These are phyloP conservation scores for Margarornis squamiger DNA, from an alignment of 2,797 vertebrate species.

Conservation along the genomic window DNA sequence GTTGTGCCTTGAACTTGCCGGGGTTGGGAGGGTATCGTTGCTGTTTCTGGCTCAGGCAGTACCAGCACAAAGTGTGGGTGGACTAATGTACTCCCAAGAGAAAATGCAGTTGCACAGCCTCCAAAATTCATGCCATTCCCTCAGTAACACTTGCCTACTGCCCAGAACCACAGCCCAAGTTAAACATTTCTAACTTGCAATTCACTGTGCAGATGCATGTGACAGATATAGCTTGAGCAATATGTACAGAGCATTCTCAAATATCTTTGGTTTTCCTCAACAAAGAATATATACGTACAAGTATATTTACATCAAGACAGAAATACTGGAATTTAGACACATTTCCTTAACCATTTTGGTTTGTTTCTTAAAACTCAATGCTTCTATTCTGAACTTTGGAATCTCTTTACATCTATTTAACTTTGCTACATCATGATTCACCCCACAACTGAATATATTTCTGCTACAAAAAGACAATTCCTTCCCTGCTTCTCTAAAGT, in stretches of 20 bases:
- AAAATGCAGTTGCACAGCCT: background rate
- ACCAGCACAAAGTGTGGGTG: background rate
- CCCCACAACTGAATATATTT: background rate
- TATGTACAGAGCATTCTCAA: background rate
- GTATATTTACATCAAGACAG: background rate
- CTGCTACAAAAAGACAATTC: background rate
- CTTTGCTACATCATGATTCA: background rate
- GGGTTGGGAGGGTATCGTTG: background rate
- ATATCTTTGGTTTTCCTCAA: background rate
- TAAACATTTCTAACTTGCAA: background rate
- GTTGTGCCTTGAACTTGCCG: background rate
- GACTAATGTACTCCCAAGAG: background rate
- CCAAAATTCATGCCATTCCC: background rate
- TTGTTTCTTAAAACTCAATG: background rate
- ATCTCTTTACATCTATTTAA: background rate
- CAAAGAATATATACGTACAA: background rate
- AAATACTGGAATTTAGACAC: background rate
- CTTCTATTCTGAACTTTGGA: background rate
- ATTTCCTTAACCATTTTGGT: background rate
- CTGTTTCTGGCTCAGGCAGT: background rate
- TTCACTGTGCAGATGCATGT: background rate
- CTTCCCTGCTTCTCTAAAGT: background rate
- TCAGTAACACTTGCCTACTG: background rate
- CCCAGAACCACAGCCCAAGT: background rate
- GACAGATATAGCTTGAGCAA: background rate